Percentiles rank a stretch among this genome's conserved stretches.
phyloP scores from a whole-genome alignment of 1,140 invertebrate species.

The Stenopsyche tienmushanensis region DNA sequence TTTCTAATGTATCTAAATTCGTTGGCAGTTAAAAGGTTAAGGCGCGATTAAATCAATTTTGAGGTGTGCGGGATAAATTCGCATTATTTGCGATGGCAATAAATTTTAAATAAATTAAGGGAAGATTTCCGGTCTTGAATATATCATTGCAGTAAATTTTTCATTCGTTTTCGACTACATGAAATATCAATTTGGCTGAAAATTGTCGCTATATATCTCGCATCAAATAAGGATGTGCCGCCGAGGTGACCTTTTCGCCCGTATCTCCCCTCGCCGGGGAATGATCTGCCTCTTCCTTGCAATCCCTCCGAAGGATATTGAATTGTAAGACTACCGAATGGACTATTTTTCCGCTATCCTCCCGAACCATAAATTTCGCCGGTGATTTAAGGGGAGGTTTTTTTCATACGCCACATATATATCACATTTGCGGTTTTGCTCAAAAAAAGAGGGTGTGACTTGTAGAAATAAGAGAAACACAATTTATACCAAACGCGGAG shows the following conservation, averaged over 20 bases:
- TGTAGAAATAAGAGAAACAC: neutral
- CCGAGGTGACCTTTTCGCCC: slow-evolving; percentile 8
- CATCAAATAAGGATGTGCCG: neutral
- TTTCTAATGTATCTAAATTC: too few species aligned
- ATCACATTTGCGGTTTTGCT: neutral
- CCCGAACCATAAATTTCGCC: slow-evolving; percentile 9
- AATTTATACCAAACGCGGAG: neutral
- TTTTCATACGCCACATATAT: neutral
- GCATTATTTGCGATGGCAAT: too few species aligned
- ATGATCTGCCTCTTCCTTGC: neutral
- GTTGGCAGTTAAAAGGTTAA: too few species aligned
- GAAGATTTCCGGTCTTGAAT: too few species aligned
- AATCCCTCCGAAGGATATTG: slow-evolving; percentile 2
- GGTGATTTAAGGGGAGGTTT: slow-evolving; percentile 6
- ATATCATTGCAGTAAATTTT: too few species aligned
- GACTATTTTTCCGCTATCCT: slow-evolving; percentile 22
- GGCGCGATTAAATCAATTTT: too few species aligned
- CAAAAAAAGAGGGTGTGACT: neutral
- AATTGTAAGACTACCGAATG: slow-evolving; percentile 24
- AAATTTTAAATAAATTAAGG: too few species aligned
- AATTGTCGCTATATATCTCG: neutral
- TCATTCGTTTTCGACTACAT: too few species aligned
- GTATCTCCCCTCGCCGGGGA: neutral
- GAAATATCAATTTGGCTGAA: neutral
- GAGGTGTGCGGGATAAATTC: too few species aligned